Percentiles rank a stretch among this genome's conserved stretches.
Conservation (phyloP, 1,140 invertebrate genomes). For the Cepaea nemoralis region DNA sequence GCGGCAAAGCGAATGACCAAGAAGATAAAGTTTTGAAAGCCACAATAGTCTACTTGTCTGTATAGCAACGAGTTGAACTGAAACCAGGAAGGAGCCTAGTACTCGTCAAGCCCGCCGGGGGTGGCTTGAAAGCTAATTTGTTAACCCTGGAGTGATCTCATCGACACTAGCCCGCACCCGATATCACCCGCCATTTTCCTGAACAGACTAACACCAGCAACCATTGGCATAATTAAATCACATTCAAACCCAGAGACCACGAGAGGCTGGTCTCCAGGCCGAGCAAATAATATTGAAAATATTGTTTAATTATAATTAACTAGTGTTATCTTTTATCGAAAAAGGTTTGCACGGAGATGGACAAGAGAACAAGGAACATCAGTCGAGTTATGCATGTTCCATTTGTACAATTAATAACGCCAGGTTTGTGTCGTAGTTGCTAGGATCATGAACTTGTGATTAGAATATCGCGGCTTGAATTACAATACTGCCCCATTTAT, state of each 20-base stretch:
- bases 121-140: too few species aligned
- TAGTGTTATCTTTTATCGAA: background rate
- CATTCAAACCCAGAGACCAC: background rate
- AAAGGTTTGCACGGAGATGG: background rate
- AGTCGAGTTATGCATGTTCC: background rate
- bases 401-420: background rate
- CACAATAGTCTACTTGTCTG: too few species aligned
- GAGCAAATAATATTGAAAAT: background rate
- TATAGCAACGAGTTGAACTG: too few species aligned
- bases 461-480: too few species aligned
- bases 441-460: too few species aligned
- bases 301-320: constrained; percentile 14
- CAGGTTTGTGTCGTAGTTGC: background rate
- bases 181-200: background rate
- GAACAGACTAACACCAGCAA: background rate
- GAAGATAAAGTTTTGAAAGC: too few species aligned
- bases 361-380: background rate
- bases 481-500: too few species aligned
- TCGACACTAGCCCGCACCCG: background rate
- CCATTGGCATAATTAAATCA: background rate
- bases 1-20: too few species aligned
- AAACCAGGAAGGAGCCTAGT: too few species aligned
- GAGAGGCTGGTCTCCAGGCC: background rate
- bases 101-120: too few species aligned
- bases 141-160: too few species aligned